Evolutionary conservation across 2,888 invertebrate genomes (phyloP).

Genomic region (Notocelia uddmanniana): DNA sequence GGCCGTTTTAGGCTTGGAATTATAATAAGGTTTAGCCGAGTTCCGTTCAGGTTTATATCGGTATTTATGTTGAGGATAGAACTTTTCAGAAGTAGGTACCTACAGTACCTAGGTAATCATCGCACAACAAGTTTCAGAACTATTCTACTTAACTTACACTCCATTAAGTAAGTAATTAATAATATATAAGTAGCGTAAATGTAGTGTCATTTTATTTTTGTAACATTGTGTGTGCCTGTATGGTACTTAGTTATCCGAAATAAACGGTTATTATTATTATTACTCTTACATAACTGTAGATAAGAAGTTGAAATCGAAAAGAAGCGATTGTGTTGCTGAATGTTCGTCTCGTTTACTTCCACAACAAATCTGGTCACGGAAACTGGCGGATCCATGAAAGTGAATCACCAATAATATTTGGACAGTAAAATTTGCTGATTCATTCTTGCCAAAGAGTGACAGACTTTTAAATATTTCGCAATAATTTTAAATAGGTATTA

Average conservation of each 20-base stretch:
- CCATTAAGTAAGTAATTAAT: neutral
- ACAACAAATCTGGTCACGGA: too few relatives aligned
- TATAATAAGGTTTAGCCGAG: neutral
- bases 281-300: too few relatives aligned
- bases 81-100: neutral
- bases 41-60: neutral
- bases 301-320: too few relatives aligned
- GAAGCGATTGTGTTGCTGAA: neutral
- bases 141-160: neutral
- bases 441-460: neutral
- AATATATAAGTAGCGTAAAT: too few relatives aligned
- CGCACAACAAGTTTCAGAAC: neutral
- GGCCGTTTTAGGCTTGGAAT: conserved; percentile 4
- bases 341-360: neutral
- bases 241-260: too few relatives aligned
- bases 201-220: too few relatives aligned
- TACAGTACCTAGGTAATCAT: too few relatives aligned
- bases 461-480: neutral
- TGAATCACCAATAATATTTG: neutral
- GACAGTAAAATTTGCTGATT: neutral
- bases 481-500: too few relatives aligned
- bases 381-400: too few relatives aligned
- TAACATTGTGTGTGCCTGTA: too few relatives aligned
- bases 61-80: neutral
- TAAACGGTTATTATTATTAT: too few relatives aligned